These are phyloP conservation scores for Monodelphis domestica DNA, from an alignment of 2,797 vertebrate species.

Conservation along the genomic window DNA sequence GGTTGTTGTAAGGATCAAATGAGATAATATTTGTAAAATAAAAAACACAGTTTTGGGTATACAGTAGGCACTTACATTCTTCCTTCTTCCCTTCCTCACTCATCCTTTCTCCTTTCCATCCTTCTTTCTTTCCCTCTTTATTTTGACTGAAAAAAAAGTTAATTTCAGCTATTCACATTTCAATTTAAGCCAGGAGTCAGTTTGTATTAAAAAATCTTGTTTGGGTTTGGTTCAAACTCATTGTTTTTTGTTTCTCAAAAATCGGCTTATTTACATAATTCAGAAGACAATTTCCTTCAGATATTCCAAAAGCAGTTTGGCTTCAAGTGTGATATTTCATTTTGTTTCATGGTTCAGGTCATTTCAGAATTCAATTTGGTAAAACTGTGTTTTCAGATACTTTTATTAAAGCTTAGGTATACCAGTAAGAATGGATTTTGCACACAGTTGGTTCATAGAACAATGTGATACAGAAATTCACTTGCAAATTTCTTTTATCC, in stretches of 20 bases:
- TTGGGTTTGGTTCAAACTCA: not conserved
- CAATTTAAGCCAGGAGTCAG: not conserved
- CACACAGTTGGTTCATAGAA: not conserved
- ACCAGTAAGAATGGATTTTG: not conserved
- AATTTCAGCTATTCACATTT: not conserved
- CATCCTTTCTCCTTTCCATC: not conserved
- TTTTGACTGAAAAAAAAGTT: not conserved
- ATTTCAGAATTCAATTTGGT: not conserved
- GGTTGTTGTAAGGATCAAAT: not conserved
- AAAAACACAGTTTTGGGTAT: not conserved
- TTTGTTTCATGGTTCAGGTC: not conserved
- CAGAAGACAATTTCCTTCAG: not conserved
- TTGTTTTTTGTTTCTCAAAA: not conserved
- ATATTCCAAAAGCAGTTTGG: not conserved
- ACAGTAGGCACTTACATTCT: not conserved
- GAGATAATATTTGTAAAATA: not conserved
- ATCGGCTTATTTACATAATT: not conserved
- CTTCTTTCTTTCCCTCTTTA: not conserved
- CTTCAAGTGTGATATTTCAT: not conserved
- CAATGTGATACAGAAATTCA: not conserved
- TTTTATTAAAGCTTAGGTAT: not conserved
- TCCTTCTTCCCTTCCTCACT: not conserved
- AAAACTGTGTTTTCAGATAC: not conserved
- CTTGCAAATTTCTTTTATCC: not conserved
- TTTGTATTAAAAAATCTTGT: not conserved